These are phyloP conservation scores for Pasiphila rectangulata DNA, from an alignment of 2,888 invertebrate species.

Conservation along the genomic window DNA sequence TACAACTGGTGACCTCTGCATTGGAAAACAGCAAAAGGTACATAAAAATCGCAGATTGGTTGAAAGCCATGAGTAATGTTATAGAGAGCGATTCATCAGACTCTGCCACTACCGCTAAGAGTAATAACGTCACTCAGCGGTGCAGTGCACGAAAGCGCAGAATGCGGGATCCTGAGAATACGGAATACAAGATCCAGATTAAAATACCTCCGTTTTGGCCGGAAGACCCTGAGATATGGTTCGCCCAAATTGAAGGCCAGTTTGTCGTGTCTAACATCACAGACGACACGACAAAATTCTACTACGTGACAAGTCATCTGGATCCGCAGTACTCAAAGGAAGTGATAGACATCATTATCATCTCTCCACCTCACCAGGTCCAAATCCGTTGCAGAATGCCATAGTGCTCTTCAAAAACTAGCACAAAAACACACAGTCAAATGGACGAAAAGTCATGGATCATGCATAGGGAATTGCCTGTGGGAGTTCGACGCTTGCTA, in stretches of 20 bases:
- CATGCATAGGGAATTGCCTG: too few relatives aligned
- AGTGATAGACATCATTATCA: slow-evolving; percentile 4
- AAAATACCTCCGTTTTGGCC: slow-evolving; percentile 6
- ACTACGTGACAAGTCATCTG: slow-evolving; percentile 3
- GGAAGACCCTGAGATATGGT: slow-evolving; percentile 6
- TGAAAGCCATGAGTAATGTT: too few relatives aligned
- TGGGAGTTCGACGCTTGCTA: too few relatives aligned
- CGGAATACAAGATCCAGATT: background rate
- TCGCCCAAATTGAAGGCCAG: slow-evolving; percentile 7
- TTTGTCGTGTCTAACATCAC: slow-evolving; percentile 2
- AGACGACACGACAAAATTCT: slow-evolving; percentile 4
- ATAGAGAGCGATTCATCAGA: background rate
- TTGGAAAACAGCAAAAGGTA: too few relatives aligned
- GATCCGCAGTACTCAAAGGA: slow-evolving; percentile 5
- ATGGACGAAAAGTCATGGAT: too few relatives aligned
- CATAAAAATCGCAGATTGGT: too few relatives aligned
- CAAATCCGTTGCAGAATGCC: too few relatives aligned
- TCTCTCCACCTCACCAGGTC: too few relatives aligned
- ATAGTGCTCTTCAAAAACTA: too few relatives aligned
- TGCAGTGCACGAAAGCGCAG: background rate
- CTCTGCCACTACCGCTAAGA: background rate
- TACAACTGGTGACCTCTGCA: too few relatives aligned
- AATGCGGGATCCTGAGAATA: background rate
- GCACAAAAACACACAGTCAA: too few relatives aligned
- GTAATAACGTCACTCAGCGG: background rate